Base-by-base conservation (phyloP, 2,888 invertebrate species). In the Tolmerus cingulatus region DNA sequence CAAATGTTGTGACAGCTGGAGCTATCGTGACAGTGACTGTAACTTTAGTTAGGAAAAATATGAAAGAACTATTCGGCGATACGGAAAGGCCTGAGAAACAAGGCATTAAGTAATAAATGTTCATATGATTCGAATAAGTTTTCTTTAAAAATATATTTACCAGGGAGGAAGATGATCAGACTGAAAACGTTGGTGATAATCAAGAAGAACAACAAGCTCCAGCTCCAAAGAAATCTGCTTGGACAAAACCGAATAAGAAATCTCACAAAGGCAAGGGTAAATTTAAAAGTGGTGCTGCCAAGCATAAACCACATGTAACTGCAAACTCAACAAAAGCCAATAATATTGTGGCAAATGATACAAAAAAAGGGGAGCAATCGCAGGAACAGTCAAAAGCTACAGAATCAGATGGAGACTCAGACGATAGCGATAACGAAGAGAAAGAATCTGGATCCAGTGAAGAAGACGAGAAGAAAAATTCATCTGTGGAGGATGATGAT, bases 1-100 rank as follows among this genome's bases (percentile, higher is more conserved):
- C 98, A 1, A 97, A 97, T 57, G 97, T 97, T 87, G 98, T 99
- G 87, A 99, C 99, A 0, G 98, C 99, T 14, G 98, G 98, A 74
- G 98, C 99, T 27, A 97, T 99, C 89, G 98, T 99, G 0, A 99
- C 99, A 0, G 98, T 99, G 0, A 98, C 98, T 0, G 98, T 99
- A 2, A 96, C 95, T 51, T 93, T 99, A 87, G 94, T 94, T 16
- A 94, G 99, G 79, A 95, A 95, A 90, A 95, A 97, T 90, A 96
- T 99, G 96, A 96, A 95, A 89, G 95, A 95, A 57, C 92, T 97
- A 5, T 97, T 97, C 90, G 97, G 97, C 3, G 96, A 97, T 89
- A 95, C 96, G 2, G 95, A 95, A 46, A 94, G 95, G 27, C 94
- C 94, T 89, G 96, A 95, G 90, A 95, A 96, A 88, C 94, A 94